Percentiles rank a stretch among this genome's conserved stretches.
These are phyloP conservation scores for Tetramorium parvispinum DNA, from an alignment of 1,140 invertebrate species.

Conservation along the genomic window DNA sequence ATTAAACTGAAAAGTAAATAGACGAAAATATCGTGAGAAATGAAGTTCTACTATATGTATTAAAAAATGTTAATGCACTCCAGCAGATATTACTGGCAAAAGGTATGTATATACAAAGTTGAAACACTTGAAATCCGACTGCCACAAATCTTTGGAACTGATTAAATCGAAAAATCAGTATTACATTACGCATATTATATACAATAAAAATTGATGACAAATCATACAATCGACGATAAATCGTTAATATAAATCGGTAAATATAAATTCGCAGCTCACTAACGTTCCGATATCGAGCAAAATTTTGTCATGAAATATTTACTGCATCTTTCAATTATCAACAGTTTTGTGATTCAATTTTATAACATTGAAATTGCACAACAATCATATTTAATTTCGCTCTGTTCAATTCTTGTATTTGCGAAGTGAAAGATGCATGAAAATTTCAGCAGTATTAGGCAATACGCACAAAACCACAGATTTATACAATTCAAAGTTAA, in stretches of 20 bases:
- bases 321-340: neutral
- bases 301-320: constrained; percentile 14
- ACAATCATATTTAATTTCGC: neutral
- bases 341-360: neutral
- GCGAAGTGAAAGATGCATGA: neutral
- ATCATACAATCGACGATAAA: neutral
- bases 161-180: constrained; percentile 42
- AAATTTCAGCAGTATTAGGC: constrained; percentile 28
- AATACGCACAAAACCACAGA: constrained; percentile 63
- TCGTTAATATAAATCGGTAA: neutral
- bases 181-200: constrained; percentile 41
- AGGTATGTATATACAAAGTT: constrained; percentile 5
- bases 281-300: neutral
- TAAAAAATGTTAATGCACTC: neutral
- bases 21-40: neutral
- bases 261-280: neutral
- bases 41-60: constrained; percentile 29
- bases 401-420: neutral
- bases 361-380: neutral
- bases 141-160: constrained; percentile 17
- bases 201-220: constrained; percentile 21
- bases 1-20: neutral
- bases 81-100: neutral
- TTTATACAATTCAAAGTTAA: constrained; percentile 57
- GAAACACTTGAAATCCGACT: constrained; percentile 1